Base-by-base conservation (phyloP, 2,113 vertebrate genomes). In the Nycticorax nycticorax region DNA sequence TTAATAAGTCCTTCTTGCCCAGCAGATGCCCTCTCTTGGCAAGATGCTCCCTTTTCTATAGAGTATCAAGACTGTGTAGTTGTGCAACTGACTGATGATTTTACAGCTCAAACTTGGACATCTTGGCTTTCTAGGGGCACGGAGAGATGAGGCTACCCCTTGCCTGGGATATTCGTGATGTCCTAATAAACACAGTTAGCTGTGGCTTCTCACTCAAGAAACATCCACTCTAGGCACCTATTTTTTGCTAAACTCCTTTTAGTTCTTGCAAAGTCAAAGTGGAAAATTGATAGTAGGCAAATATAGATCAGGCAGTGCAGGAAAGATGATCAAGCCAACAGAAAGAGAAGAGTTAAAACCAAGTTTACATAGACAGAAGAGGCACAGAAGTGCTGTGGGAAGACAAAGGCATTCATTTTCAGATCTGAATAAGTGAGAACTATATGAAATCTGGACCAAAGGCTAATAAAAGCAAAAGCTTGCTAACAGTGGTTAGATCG, bases 361-460 rank as follows among this genome's bases (percentile, higher is more conserved):
- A 67, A 81, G 76, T 75, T 80, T 69, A 55, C 13, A 41, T 6
- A 83, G 37, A 55, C 19, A 90, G 35, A 84, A 72, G 30, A 92
- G 5, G 35, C 73, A 90, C 73, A 72, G 60, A 90, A 91, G 64
- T 92, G 72, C 59, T 84, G 78, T 84, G 72, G 86, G 89, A 96
- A 89, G 79, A 74, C 79, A 93, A 92, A 84, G 45, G 28, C n/a
- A 91, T 71, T 77, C 12, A 39, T 76, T 90, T 94, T 88, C 88
- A 83, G 57, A 80, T 45, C 73, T 68, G 82, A 86, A 50, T 48
- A 92, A 78, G 22, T 50, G 43, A 88, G 75, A 94, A 73, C 32
- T 60, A 8, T 23, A 48, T 26, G 57, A 93, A 93, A 84, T 75
- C 60, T 67, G 56, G 64, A 88, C 72, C 52, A 84, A 78, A 92